Percentiles rank a stretch among this genome's conserved stretches.
These are phyloP conservation scores for Apolygus lucorum DNA, from an alignment of 1,140 invertebrate genomes.

Conservation along the genomic window DNA sequence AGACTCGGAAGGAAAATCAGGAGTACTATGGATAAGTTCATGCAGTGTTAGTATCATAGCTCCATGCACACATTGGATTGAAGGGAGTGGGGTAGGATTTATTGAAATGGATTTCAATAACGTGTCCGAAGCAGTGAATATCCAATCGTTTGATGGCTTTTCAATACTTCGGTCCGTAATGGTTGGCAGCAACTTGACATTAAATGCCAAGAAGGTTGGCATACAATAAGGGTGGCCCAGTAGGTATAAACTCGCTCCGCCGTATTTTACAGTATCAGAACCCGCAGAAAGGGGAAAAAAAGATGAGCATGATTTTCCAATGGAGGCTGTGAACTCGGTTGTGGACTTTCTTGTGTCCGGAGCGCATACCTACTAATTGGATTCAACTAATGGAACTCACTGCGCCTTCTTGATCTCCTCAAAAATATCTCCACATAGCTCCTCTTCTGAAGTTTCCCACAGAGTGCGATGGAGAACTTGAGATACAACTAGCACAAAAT, in stretches of 20 bases:
- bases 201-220: slow-evolving; percentile 6
- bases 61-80: too few relatives aligned
- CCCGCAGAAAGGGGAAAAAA: not conserved
- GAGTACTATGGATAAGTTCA: too few relatives aligned
- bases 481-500: too few relatives aligned
- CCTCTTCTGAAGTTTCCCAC: not conserved
- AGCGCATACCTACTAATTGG: slow-evolving; percentile 10
- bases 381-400: slow-evolving; percentile 6
- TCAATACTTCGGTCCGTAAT: not conserved
- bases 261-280: slow-evolving; percentile 5
- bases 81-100: not conserved
- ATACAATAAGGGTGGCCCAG: not conserved
- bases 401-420: not conserved
- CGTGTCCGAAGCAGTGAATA: slow-evolving; percentile 1
- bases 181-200: not conserved
- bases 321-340: not conserved
- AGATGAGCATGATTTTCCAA: slow-evolving; percentile 13
- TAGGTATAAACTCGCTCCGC: slow-evolving; percentile 5
- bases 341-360: not conserved
- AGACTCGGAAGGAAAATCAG: too few relatives aligned
- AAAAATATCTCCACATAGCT: not conserved
- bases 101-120: not conserved
- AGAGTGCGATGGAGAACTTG: too few relatives aligned
- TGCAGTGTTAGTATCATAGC: too few relatives aligned
- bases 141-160: not conserved